Evolutionary conservation across 2,888 invertebrate genomes (phyloP).

Genomic region (Heliconius erato): DNA sequence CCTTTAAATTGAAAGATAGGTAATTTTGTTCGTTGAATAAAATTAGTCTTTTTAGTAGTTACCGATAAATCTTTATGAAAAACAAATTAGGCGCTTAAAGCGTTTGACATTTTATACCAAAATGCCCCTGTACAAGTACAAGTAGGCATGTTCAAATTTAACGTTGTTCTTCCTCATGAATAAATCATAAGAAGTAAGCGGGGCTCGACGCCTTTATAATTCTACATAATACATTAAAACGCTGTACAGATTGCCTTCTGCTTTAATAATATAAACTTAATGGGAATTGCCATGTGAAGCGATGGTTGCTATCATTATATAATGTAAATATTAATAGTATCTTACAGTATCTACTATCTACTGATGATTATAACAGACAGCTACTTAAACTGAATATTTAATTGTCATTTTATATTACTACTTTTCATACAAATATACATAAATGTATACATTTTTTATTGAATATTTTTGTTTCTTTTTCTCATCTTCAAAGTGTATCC

Average conservation of each 20-base stretch:
- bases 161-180: constrained; percentile 81
- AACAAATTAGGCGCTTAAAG: constrained; percentile 78
- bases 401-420: not conserved
- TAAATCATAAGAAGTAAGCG: constrained; percentile 85
- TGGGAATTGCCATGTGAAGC: constrained; percentile 73
- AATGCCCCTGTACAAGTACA: constrained; percentile 69
- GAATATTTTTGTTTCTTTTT: no score
- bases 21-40: constrained; percentile 47
- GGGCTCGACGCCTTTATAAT: constrained; percentile 82
- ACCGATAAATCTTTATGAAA: constrained; percentile 64
- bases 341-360: not conserved
- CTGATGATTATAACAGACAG: not conserved
- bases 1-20: constrained; percentile 43
- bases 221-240: constrained; percentile 86
- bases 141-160: constrained; percentile 82
- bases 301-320: constrained; percentile 51
- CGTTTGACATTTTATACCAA: constrained; percentile 74
- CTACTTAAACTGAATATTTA: not conserved
- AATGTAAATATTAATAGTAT: constrained; percentile 30
- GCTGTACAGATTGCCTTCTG: constrained; percentile 83
- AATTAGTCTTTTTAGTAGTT: constrained; percentile 56
- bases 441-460: no score
- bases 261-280: constrained; percentile 82
- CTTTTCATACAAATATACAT: not conserved
- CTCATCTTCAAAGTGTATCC: no score